A percentile compares a stretch with the other conserved stretches of the same genome.
Conservation (phyloP, 2,888 invertebrate species). For the Suillia variegata region DNA sequence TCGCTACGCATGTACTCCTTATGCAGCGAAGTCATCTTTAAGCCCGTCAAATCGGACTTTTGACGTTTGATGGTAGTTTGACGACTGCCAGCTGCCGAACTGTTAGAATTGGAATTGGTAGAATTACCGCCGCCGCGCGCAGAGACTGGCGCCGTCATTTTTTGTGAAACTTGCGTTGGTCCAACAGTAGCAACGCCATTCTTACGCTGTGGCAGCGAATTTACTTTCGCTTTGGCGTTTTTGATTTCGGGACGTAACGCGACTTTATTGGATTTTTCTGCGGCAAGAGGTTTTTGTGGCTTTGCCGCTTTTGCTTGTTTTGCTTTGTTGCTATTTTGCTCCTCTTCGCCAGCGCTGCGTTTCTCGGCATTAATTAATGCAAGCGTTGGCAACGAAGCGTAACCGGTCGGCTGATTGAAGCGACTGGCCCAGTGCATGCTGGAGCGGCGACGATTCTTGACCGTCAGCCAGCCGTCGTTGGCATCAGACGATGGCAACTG, state of each 20-base stretch:
- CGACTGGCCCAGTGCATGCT: conserved; percentile 77
- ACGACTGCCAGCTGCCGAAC: conserved; percentile 30
- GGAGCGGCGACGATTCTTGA: conserved; percentile 75
- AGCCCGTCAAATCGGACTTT: conserved; percentile 68
- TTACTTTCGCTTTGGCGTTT: conserved; percentile 58
- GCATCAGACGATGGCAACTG: conserved; percentile 49
- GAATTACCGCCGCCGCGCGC: conserved; percentile 8
- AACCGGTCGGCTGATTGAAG: conserved; percentile 82
- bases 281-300: conserved; percentile 17
- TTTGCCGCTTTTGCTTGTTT: conserved; percentile 20
- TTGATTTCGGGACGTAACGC: conserved; percentile 52
- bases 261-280: conserved; percentile 31
- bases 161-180: conserved; percentile 24
- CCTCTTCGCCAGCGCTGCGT: conserved; percentile 10
- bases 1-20: conserved; percentile 61
- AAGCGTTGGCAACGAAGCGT: conserved; percentile 79
- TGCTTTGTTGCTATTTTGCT: neutral
- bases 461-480: conserved; percentile 87
- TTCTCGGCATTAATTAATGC: conserved; percentile 61
- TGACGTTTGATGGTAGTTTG: conserved; percentile 62
- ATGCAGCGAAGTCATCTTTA: conserved; percentile 63
- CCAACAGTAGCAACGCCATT: conserved; percentile 5
- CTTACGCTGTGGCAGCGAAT: conserved; percentile 50
- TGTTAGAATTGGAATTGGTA: conserved; percentile 1
- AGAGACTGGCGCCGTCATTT: conserved; percentile 7